Percentiles rank a stretch among this genome's conserved stretches.
Evolutionary conservation across 2,888 invertebrate genomes (phyloP).

Genomic region (Dendrolimus houi): DNA sequence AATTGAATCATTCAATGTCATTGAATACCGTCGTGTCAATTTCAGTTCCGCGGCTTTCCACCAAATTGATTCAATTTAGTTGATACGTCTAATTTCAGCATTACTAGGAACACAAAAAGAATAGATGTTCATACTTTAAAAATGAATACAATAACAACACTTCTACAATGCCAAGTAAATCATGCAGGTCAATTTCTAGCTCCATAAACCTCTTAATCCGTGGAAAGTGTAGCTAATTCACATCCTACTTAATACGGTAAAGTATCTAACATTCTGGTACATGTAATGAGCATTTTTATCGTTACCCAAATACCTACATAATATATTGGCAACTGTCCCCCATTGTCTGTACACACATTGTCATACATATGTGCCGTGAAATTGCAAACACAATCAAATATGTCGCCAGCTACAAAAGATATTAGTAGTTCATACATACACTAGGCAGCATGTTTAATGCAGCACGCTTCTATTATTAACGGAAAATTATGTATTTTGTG

Average conservation of each 20-base stretch:
- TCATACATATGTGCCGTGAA: conserved; percentile 32
- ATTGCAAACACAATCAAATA: conserved; percentile 14
- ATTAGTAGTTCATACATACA: background rate
- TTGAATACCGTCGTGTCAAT: too few species aligned
- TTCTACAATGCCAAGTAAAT: too few species aligned
- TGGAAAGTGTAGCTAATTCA: conserved; percentile 8
- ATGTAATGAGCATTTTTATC: background rate
- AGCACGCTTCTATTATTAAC: background rate
- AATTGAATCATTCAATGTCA: too few species aligned
- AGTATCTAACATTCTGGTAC: background rate
- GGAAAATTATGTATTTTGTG: too few species aligned
- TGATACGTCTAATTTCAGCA: too few species aligned
- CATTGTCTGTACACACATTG: conserved; percentile 28
- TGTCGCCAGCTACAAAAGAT: conserved; percentile 2
- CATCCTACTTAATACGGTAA: conserved; percentile 1
- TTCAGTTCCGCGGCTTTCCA: too few species aligned
- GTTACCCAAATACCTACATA: conserved; percentile 19
- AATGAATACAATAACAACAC: too few species aligned
- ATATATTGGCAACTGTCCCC: conserved; percentile 13
- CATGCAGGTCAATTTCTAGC: conserved; percentile 1
- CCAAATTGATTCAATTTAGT: too few species aligned
- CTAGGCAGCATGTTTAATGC: too few species aligned
- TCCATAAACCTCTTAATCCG: conserved; percentile 1
- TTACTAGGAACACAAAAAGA: too few species aligned
- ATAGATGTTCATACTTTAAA: too few species aligned